phyloP scores from a whole-genome alignment of 1,140 invertebrate species.

The Akabosia matsudoensis region DNA sequence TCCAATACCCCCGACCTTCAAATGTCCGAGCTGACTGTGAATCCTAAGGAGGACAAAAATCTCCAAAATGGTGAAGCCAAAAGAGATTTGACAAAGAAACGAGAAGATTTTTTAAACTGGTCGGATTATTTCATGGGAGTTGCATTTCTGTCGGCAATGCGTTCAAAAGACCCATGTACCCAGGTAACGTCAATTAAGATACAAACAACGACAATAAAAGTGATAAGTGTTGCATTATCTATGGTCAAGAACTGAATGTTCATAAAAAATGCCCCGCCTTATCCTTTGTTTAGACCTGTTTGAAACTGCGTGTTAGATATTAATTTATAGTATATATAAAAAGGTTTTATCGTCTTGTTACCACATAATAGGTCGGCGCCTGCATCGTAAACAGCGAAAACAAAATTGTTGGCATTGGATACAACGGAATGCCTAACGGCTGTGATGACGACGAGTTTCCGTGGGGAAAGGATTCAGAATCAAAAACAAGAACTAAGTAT shows the following conservation, averaged over 20 bases:
- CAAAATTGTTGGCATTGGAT: conserved; percentile 88
- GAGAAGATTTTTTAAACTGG: conserved; percentile 67
- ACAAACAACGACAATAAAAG: too few relatives aligned
- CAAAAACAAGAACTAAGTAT: conserved; percentile 70
- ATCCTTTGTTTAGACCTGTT: too few relatives aligned
- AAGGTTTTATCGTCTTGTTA: neutral
- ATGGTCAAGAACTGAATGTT: neutral
- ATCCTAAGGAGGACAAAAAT: too few relatives aligned
- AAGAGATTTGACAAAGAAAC: conserved; percentile 50
- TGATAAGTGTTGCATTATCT: neutral
- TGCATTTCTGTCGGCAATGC: conserved; percentile 75
- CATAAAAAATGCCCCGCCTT: neutral
- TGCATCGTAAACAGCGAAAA: conserved; percentile 85
- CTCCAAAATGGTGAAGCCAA: too few relatives aligned
- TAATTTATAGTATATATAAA: neutral
- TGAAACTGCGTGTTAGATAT: too few relatives aligned
- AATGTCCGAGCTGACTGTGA: too few relatives aligned
- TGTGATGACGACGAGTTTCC: conserved; percentile 85
- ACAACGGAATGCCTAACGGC: conserved; percentile 91
- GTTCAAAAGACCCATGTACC: conserved; percentile 88
- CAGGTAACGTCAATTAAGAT: conserved; percentile 64
- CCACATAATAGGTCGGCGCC: conserved; percentile 74
- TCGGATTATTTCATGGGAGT: conserved; percentile 92
- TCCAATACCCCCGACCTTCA: too few relatives aligned
- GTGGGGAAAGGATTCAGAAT: conserved; percentile 66